Evolutionary conservation across 2,888 invertebrate species (phyloP).

Genomic region (Colletes collaris): DNA sequence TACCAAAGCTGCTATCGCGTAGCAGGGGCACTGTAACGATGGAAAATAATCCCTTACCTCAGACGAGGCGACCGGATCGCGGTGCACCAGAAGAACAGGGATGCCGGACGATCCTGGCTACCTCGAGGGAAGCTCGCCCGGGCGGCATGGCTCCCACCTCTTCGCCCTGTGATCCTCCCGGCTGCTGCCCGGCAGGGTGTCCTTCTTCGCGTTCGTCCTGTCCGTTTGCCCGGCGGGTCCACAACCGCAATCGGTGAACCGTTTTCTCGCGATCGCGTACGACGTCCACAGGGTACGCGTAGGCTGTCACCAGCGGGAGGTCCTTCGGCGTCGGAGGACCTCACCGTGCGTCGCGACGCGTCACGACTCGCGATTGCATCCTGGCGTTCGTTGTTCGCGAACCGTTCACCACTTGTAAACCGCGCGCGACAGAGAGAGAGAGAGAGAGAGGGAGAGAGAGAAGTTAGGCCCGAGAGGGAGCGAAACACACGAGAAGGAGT

Average conservation of each 20-base stretch:
- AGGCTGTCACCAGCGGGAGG: constrained; percentile 20
- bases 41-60: constrained; percentile 59
- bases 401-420: too few relatives aligned
- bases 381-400: neutral
- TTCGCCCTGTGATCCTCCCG: constrained; percentile 71
- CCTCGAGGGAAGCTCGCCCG: constrained; percentile 80
- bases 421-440: neutral
- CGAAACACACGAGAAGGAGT: constrained; percentile 11
- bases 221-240: constrained; percentile 12
- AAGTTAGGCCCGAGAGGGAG: neutral
- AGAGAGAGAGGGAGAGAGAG: neutral
- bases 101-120: constrained; percentile 71
- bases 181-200: constrained; percentile 66
- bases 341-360: constrained; percentile 54
- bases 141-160: constrained; percentile 81
- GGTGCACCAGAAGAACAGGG: constrained; percentile 58
- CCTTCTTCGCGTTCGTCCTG: constrained; percentile 38
- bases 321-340: constrained; percentile 21
- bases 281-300: too few relatives aligned
- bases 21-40: too few relatives aligned
- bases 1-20: too few relatives aligned
- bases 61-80: constrained; percentile 55
- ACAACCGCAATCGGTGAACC: neutral
- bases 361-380: constrained; percentile 17
- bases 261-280: too few relatives aligned